Conservation (phyloP, 2,113 vertebrate species). For the Ceyx cyanopectus region DNA sequence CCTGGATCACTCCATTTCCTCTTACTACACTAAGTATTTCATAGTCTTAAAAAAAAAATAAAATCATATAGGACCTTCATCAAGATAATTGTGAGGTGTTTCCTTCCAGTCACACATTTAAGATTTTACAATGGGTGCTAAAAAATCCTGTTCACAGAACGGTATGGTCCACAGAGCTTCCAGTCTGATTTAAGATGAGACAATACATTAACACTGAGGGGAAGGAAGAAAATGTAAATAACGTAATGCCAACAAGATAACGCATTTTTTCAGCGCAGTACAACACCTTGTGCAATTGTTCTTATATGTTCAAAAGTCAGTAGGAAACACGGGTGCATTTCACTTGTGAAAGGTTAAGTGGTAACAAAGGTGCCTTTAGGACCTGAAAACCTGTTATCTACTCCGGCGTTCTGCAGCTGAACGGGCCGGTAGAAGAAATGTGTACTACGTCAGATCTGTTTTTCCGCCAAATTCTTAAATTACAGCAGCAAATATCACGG, state of each 20-base stretch:
- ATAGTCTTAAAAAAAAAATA: neutral
- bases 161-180: neutral
- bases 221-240: neutral
- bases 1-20: neutral
- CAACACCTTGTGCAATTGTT: neutral
- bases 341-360: rapidly evolving
- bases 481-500: neutral
- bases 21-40: neutral
- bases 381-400: no score
- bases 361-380: no score
- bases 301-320: neutral
- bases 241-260: rapidly evolving
- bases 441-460: rapidly evolving
- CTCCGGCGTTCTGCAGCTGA: neutral
- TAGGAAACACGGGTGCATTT: rapidly evolving
- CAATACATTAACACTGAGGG: neutral
- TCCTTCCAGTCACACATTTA: neutral
- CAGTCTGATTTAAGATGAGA: neutral
- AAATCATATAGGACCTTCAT: neutral
- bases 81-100: neutral
- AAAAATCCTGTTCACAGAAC: neutral
- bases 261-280: rapidly evolving
- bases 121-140: neutral
- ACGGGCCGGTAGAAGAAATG: rapidly evolving
- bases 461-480: neutral